Conservation (phyloP, 1,140 invertebrate species). For the Mactra quadrangularis region DNA sequence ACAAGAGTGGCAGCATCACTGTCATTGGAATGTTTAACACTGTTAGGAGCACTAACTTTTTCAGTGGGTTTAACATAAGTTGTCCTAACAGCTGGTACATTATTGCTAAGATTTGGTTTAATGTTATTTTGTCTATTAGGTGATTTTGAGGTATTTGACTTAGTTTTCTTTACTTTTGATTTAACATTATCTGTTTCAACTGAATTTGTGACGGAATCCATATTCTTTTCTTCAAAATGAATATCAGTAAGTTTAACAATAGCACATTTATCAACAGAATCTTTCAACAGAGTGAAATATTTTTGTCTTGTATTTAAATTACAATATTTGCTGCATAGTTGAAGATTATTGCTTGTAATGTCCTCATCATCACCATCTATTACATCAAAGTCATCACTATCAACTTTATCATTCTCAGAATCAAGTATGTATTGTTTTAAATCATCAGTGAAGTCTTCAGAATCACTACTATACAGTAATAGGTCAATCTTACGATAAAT, state of each 20-base stretch:
- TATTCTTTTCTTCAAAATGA: background rate
- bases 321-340: background rate
- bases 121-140: constrained; percentile 4
- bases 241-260: background rate
- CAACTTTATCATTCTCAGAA: too few relatives aligned
- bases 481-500: too few relatives aligned
- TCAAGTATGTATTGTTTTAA: too few relatives aligned
- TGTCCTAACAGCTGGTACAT: background rate
- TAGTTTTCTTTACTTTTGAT: background rate
- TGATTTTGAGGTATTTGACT: constrained; percentile 10
- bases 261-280: background rate
- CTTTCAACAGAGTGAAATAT: background rate
- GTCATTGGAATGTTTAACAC: background rate
- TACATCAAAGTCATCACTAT: background rate
- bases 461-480: too few relatives aligned
- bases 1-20: background rate
- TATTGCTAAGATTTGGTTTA: background rate
- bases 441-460: too few relatives aligned
- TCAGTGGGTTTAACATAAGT: background rate
- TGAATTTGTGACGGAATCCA: background rate
- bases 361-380: background rate
- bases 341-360: background rate
- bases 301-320: background rate
- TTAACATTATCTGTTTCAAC: background rate
- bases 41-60: background rate